Conservation (phyloP, 2,888 invertebrate genomes). For the Tinea pellionella region DNA sequence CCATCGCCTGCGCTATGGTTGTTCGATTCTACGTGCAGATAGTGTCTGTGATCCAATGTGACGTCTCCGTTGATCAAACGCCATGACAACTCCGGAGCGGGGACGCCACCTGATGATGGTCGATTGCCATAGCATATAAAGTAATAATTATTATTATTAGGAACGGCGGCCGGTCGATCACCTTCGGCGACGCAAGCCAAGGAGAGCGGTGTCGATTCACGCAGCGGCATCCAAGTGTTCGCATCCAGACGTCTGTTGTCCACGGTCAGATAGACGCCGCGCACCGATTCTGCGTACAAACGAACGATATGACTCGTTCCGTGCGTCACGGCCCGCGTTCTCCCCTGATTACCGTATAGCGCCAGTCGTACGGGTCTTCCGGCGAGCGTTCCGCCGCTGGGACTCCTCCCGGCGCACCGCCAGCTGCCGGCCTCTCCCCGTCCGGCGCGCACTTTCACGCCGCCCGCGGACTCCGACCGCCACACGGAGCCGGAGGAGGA, state of each 20-base stretch:
- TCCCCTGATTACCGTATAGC: constrained; percentile 62
- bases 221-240: constrained; percentile 88
- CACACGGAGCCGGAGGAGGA: constrained; percentile 37
- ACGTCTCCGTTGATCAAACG: constrained; percentile 63
- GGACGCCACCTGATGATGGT: constrained; percentile 69
- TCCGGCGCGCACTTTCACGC: constrained; percentile 45
- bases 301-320: too few relatives aligned
- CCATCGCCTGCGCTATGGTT: constrained; percentile 62
- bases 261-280: constrained; percentile 86
- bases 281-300: constrained; percentile 88
- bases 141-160: too few relatives aligned
- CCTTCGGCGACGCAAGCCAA: constrained; percentile 90
- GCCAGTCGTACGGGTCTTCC: constrained; percentile 74
- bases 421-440: constrained; percentile 77
- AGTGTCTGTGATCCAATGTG: constrained; percentile 64
- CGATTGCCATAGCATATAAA: too few relatives aligned
- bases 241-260: constrained; percentile 87
- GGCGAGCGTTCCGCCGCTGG: constrained; percentile 72
- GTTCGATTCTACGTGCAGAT: constrained; percentile 63
- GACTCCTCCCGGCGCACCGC: constrained; percentile 75
- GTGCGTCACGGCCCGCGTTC: too few relatives aligned
- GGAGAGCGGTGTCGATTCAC: constrained; percentile 85
- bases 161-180: too few relatives aligned
- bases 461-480: constrained; percentile 27
- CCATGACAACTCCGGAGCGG: constrained; percentile 71